Base-by-base conservation (phyloP, 2,888 invertebrate species). In the Anaspis maculata region DNA sequence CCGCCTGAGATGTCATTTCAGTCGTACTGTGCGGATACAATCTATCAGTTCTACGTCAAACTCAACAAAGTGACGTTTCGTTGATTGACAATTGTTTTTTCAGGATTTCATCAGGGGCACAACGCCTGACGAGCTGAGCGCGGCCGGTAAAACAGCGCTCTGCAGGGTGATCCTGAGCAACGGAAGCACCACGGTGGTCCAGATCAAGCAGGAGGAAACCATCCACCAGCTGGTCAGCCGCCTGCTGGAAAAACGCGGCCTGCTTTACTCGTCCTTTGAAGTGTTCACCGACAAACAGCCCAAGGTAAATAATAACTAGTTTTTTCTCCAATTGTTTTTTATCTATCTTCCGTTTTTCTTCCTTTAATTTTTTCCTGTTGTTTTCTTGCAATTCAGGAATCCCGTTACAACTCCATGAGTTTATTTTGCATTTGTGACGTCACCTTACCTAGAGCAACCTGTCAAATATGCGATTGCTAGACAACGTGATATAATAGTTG, bases 111-210 rank as follows among this genome's bases (percentile, higher is more conserved):
- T 42, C 14, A 50, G 47, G 28, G 45, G 5, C 19, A 9, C 46
- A 13, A 45, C 37, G 34, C 48, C 39, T 27, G 48, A 51, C 28
- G 56, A 57, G 27, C 19, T 19, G 19, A 43, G 41, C 6, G 61
- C 60, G 2, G 54, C 61, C 46, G 61, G 65, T 9, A n/a, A n/a
- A n/a, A n/a, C n/a, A n/a, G 68, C 73, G 3, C 65, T 88, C 15
- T 90, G 90, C 59, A 78, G 91, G 45, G 88, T 96, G 39, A 79
- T 87, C 55, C 69, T 96, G 39, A 87, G 88, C 2, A 92, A 94
- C 67, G 86, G 87, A 27, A 89, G 91, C 37, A 91, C 94, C 2
- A 91, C 94, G 1, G 91, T 95, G 46, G 86, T 94, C 37, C 84
- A 83, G 48, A 85, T 88, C 27, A 80, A 80, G 49, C 69, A 79